phyloP scores from a whole-genome alignment of 1,140 invertebrate species.

The Oryctes rhinoceros region DNA sequence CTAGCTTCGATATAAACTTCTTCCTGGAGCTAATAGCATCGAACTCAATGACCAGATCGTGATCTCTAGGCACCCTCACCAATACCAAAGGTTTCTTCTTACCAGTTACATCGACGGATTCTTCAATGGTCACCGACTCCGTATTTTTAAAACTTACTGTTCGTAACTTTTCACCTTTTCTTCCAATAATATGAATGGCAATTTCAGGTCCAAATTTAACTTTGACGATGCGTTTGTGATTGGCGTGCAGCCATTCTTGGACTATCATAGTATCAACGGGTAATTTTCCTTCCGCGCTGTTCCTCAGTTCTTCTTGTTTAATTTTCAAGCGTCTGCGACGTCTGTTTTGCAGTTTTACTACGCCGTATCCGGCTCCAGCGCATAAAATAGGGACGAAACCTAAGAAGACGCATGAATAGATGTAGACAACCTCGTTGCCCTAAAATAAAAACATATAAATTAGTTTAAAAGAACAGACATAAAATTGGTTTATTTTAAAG shows the following conservation, averaged over 20 bases:
- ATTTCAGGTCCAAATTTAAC: conserved; percentile 88
- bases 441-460: conserved; percentile 62
- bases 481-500: not conserved
- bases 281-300: conserved; percentile 67
- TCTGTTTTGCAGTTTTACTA: conserved; percentile 91
- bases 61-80: conserved; percentile 88
- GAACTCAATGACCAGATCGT: conserved; percentile 96
- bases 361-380: conserved; percentile 89
- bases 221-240: conserved; percentile 89
- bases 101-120: conserved; percentile 80
- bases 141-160: conserved; percentile 80
- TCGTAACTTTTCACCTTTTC: conserved; percentile 88
- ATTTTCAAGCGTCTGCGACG: conserved; percentile 80
- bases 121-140: conserved; percentile 82
- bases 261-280: conserved; percentile 93
- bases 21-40: conserved; percentile 80
- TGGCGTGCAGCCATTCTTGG: conserved; percentile 94
- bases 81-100: conserved; percentile 88
- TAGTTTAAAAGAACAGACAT: not conserved
- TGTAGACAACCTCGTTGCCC: conserved; percentile 96
- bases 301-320: conserved; percentile 79
- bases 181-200: conserved; percentile 83
- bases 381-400: conserved; percentile 91
- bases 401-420: conserved; percentile 91
- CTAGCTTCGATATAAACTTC: conserved; percentile 91